Evolutionary conservation across 2,113 vertebrate species (phyloP).

Genomic region (Diadophis punctatus): DNA sequence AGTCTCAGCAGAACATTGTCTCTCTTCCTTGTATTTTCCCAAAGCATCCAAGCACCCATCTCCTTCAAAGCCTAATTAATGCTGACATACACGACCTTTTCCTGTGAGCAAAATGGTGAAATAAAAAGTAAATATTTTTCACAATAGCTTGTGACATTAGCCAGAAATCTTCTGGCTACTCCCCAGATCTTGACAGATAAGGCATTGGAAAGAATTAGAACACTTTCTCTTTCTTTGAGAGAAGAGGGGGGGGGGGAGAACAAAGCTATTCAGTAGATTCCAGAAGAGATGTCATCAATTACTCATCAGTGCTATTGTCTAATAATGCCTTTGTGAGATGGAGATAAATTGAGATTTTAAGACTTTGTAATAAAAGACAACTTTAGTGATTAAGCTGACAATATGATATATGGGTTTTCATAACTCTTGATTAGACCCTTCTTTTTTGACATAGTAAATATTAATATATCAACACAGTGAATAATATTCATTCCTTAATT

Average conservation of each 20-base stretch:
- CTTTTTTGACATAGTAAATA: constrained; percentile 43
- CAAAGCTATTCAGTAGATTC: constrained; percentile 33
- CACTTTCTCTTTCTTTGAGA: constrained; percentile 29
- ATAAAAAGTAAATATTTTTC: constrained; percentile 43
- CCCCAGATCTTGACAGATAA: constrained; percentile 43
- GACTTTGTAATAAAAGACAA: constrained; percentile 30
- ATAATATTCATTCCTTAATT: neutral
- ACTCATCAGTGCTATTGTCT: constrained; percentile 42
- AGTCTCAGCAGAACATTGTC: constrained; percentile 12
- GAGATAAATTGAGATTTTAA: constrained; percentile 41
- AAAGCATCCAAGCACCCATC: constrained; percentile 55
- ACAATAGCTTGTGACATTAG: constrained; percentile 30
- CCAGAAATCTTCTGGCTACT: constrained; percentile 46
- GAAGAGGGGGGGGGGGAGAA: neutral
- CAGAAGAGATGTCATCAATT: constrained; percentile 50
- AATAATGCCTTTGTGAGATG: constrained; percentile 36
- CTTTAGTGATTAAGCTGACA: constrained; percentile 53
- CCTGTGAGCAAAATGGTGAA: constrained; percentile 18
- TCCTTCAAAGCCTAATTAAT: constrained; percentile 62
- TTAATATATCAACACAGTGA: constrained; percentile 1
- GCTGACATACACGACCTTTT: constrained; percentile 66
- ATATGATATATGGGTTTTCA: constrained; percentile 40
- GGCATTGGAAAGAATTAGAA: constrained; percentile 44
- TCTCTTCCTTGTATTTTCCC: constrained; percentile 51
- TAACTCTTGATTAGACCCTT: constrained; percentile 39